A percentile compares a stretch with the other conserved stretches of the same genome.
Evolutionary conservation across 2,797 vertebrate species (phyloP).

Genomic region (Choloepus didactylus): DNA sequence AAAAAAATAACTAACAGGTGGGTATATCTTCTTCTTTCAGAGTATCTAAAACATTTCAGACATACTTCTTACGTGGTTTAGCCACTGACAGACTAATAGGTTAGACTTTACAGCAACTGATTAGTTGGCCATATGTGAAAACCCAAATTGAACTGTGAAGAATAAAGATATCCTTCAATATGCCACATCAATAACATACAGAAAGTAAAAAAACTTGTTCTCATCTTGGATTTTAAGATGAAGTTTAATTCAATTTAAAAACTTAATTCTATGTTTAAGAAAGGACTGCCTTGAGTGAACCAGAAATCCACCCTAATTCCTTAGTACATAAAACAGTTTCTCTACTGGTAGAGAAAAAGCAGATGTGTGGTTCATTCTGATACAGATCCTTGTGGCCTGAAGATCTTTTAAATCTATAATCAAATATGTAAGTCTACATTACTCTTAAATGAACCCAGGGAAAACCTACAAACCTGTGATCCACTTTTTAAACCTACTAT

Average conservation of each 20-base stretch:
- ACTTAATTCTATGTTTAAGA: constrained; percentile 28
- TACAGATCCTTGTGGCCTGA: neutral
- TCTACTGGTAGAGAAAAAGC: constrained; percentile 9
- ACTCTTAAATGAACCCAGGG: constrained; percentile 6
- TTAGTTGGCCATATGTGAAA: constrained; percentile 9
- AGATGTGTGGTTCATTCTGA: neutral
- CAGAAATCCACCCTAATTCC: constrained; percentile 41
- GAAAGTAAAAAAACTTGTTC: constrained; percentile 31
- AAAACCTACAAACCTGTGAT: constrained; percentile 36
- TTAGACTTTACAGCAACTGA: neutral
- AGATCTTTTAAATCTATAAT: constrained; percentile 46
- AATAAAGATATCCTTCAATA: neutral
- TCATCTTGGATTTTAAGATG: constrained; percentile 19
- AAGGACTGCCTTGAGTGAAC: constrained; percentile 13
- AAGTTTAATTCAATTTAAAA: constrained; percentile 32
- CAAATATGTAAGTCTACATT: constrained; percentile 33
- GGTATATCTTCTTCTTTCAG: constrained; percentile 45
- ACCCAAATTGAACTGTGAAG: constrained; percentile 22
- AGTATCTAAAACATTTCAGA: constrained; percentile 27
- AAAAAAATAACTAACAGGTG: neutral
- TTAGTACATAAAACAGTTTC: neutral
- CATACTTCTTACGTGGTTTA: constrained; percentile 3
- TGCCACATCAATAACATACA: neutral
- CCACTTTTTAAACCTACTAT: neutral
- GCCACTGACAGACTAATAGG: neutral